Evolutionary conservation across 2,113 vertebrate genomes (phyloP), one percentile per base, ranked within the genome.

Genomic region (Entomyzon cyanotis): DNA sequence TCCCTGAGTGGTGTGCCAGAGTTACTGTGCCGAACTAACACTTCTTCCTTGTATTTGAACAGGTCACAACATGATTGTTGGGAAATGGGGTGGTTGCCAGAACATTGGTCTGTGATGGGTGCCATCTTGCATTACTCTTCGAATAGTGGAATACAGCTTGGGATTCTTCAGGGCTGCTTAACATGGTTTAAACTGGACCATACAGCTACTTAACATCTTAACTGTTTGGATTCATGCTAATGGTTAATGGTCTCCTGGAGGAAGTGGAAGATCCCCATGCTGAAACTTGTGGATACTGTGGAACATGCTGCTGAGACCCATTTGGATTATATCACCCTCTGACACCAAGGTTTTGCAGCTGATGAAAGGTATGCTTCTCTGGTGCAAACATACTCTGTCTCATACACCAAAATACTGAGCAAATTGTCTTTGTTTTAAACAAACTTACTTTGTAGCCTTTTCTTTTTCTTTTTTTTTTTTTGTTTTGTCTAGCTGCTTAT

Each of bases 331-430:
- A 84, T n/a, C 0, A 0, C 35, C 14, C 4, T 30, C 23, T 33
- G 63, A 89, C 46, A 20, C 22, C 37, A 16, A 33, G 20, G 39
- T 63, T 42, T 74, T 74, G 58, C 64, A 78, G 56, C 84, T 89
- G 47, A 35, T 49, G 55, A 59, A 64, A 96, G 96, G 96, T 97
- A 95, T 28, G 65, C 17, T 49, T 88, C 23, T 28, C 15, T 14
- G 9, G 33, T 80, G 37, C 35, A 83, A 85, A 83, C 89, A 15
- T 42, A 11, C 17, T 14, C 1, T n/a, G 4, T 39, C 44, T 79
- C 11, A 0, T 33, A 24, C 17, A 60, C 41, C 71, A 50, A 68
- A 79, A 84, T 39, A 35, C 11, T 13, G n/a, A 63, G 9, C 0
- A 0, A 7, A 1, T 20, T 1, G 1, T 62, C 63, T 70, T 69